These are phyloP conservation scores for Lepus timidus DNA, from an alignment of 2,113 vertebrate species.

Conservation along the genomic window DNA sequence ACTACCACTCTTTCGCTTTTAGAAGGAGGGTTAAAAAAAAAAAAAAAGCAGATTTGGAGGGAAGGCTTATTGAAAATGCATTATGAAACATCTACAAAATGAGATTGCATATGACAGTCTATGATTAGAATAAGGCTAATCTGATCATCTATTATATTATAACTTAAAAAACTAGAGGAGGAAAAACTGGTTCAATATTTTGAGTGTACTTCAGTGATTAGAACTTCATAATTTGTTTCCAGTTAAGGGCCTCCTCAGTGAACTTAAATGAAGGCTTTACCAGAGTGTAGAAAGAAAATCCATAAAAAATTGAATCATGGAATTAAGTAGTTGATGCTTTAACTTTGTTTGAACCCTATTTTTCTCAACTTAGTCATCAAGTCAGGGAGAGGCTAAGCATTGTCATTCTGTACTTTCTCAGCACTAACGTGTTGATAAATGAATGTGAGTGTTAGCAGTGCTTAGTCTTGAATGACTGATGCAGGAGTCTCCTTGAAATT, in stretches of 20 bases:
- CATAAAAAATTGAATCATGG: background rate
- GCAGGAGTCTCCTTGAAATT: background rate
- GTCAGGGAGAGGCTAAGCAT: background rate
- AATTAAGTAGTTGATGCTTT: conserved; percentile 22
- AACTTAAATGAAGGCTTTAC: background rate
- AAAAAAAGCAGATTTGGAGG: background rate
- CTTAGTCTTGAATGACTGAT: background rate
- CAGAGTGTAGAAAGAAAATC: background rate
- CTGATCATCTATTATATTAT: background rate
- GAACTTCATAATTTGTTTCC: background rate
- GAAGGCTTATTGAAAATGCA: background rate
- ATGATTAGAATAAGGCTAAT: background rate
- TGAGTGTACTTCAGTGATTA: background rate
- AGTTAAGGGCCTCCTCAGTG: conserved; percentile 18
- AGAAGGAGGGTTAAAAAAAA: background rate
- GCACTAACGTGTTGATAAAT: background rate
- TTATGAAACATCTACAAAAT: background rate
- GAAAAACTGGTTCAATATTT: background rate
- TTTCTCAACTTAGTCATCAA: conserved; percentile 30
- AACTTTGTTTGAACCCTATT: background rate
- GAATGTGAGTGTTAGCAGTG: background rate
- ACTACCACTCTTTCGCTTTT: conserved; percentile 19
- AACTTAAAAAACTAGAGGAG: background rate
- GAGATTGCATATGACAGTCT: background rate
- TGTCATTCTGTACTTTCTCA: background rate